Evolutionary conservation across 2,888 invertebrate species (phyloP), one percentile per base, ranked within the genome.

Genomic region (Chaetogeoica ovagalla): DNA sequence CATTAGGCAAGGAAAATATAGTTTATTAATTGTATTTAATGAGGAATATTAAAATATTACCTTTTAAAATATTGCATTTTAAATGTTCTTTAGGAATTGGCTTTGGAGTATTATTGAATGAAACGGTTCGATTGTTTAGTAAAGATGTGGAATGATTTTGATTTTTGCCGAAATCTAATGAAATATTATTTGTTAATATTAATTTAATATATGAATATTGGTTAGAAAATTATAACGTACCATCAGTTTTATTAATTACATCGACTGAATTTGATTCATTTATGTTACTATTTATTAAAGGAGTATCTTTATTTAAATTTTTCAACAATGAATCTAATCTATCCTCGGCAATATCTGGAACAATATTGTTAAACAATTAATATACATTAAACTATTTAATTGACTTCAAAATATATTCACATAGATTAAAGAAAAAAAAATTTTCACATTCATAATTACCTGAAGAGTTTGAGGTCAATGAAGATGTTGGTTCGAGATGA

Each of bases 21-120:
- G 1, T 7, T 9, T 9, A 43, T 9, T 43, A 9, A 43, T 43
- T 43, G 9, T 43, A 43, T 60, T 69, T 68, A 77, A 81, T 76
- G 60, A 73, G 63, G 19, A 60, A 60, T 11, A 43, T 66, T 43
- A 43, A 17, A 69, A 62, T 52, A 73, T 82, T 90, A 87, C 94
- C 94, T 90, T 97, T 97, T 77, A 97, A 88, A 86, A 97, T 96
- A 88, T 94, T 97, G 87, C 97, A 97, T 87, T 97, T 97, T 82
- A 97, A 90, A 85, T 96, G 94, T 83, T 95, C 95, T 13, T 94
- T 94, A 68, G 96, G 95, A 82, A 96, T 90, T 37, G 93, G 92
- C 84, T 86, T 86, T 37, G 87, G 86, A 81, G 86, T 85, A 0
- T 87, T 85, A 43, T 89, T 90, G 59, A 90, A 90, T 83, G 91